These are phyloP conservation scores for Petrocephalus schoutedeni DNA, from an alignment of 2,797 vertebrate species.

Conservation along the genomic window DNA sequence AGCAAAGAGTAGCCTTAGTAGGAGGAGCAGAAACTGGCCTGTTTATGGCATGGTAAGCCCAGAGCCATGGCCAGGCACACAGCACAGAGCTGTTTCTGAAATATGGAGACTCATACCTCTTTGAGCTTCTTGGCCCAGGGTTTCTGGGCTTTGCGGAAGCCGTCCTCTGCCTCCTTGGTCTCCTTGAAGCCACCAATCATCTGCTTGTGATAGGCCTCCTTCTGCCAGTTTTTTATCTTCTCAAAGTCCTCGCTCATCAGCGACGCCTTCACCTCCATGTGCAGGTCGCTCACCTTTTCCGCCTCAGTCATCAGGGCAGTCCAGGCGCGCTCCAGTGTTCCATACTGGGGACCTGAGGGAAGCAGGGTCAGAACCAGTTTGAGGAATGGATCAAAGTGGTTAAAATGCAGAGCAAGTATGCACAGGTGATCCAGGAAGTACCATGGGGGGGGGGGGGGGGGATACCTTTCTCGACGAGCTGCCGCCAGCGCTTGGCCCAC, in stretches of 20 bases:
- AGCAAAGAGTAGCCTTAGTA: not conserved
- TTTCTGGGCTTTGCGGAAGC: conserved; percentile 97
- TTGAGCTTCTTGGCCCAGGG: conserved; percentile 98
- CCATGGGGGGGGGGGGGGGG: not conserved
- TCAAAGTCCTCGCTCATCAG: conserved; percentile 94
- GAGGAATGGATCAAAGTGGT: not conserved
- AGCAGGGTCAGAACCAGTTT: not conserved
- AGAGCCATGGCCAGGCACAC: not conserved
- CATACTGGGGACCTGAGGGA: conserved; percentile 85
- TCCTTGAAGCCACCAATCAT: conserved; percentile 98
- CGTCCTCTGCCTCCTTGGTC: conserved; percentile 92
- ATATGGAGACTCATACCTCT: conserved; percentile 67
- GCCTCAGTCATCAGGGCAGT: conserved; percentile 83
- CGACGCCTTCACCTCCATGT: conserved; percentile 83
- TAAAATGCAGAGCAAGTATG: not conserved
- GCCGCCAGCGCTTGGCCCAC: conserved; percentile 93
- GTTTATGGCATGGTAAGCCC: not conserved
- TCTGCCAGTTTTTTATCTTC: conserved; percentile 98
- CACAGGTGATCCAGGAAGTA: not conserved
- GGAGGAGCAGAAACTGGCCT: not conserved
- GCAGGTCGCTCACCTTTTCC: conserved; percentile 93
- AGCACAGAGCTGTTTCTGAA: not conserved
- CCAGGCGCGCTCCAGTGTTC: conserved; percentile 89
- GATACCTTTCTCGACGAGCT: conserved; percentile 89
- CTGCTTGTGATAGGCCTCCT: conserved; percentile 93